These are phyloP conservation scores for Gonatopus flavifemur DNA, from an alignment of 1,140 invertebrate genomes.

Conservation along the genomic window DNA sequence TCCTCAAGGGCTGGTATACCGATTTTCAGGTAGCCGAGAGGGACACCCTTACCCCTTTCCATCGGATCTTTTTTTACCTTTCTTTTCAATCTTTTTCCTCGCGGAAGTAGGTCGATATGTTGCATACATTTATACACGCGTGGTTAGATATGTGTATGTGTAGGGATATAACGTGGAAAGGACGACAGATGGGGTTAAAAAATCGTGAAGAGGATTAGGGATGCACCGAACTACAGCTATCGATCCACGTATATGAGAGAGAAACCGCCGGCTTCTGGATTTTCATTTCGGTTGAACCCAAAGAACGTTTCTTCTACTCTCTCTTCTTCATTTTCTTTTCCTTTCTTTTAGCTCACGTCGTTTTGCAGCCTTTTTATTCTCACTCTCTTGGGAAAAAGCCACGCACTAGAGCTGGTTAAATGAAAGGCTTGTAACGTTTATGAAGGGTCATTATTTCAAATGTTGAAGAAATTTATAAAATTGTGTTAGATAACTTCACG, in stretches of 20 bases:
- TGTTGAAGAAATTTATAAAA: too few relatives aligned
- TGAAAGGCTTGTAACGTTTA: slow-evolving; percentile 11
- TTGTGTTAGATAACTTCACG: too few relatives aligned
- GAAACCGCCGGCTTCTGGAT: slow-evolving; percentile 37
- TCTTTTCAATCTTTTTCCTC: slow-evolving; percentile 28
- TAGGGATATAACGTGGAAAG: slow-evolving; percentile 45
- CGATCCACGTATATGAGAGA: slow-evolving; percentile 40
- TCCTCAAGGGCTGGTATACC: slow-evolving; percentile 37
- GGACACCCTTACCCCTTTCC: slow-evolving; percentile 17
- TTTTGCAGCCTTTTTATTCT: too few relatives aligned
- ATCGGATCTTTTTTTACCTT: slow-evolving; percentile 13
- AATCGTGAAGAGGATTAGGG: slow-evolving; percentile 59
- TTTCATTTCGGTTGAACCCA: slow-evolving; percentile 50
- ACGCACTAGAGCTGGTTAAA: too few relatives aligned
- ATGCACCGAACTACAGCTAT: slow-evolving; percentile 51
- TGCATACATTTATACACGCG: slow-evolving; percentile 4
- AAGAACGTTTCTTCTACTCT: slow-evolving; percentile 29
- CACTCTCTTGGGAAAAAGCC: slow-evolving; percentile 3
- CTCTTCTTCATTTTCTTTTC: neutral
- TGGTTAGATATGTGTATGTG: slow-evolving; percentile 19
- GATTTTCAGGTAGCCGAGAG: slow-evolving; percentile 33
- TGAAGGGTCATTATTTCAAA: too few relatives aligned
- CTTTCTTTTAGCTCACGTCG: too few relatives aligned
- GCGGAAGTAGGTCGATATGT: slow-evolving; percentile 37
- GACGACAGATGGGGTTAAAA: slow-evolving; percentile 59